A percentile compares a stretch with the other conserved stretches of the same genome.
These are phyloP conservation scores for Agonopterix subpropinquella DNA, from an alignment of 2,888 invertebrate species.

Conservation along the genomic window DNA sequence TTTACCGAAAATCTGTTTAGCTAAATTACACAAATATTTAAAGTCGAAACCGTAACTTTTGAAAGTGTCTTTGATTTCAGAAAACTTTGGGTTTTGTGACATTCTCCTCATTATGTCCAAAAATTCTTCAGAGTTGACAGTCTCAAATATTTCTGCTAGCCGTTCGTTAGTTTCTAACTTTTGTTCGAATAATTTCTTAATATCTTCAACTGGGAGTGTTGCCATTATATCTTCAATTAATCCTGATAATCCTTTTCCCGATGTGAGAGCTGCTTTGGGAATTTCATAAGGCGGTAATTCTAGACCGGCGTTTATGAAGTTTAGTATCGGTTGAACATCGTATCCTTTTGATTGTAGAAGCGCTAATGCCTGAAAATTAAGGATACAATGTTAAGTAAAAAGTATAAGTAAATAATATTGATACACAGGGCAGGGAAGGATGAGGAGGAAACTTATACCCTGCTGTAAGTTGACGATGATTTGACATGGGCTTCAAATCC, in stretches of 20 bases:
- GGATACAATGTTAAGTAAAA: no score
- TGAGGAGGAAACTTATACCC: no score
- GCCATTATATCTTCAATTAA: constrained; percentile 27
- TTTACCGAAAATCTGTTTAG: constrained; percentile 28
- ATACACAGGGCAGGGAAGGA: no score
- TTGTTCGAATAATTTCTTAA: constrained; percentile 29
- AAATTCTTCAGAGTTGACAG: constrained; percentile 32
- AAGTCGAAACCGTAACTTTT: constrained; percentile 32
- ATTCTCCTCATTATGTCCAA: constrained; percentile 29
- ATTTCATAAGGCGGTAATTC: constrained; percentile 24
- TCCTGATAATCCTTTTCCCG: constrained; percentile 22
- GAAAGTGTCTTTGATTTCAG: constrained; percentile 25
- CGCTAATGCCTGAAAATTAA: constrained; percentile 24
- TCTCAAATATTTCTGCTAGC: constrained; percentile 26
- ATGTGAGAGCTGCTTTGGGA: constrained; percentile 5
- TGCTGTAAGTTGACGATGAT: no score
- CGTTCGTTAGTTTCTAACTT: constrained; percentile 29
- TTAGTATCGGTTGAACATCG: constrained; percentile 22
- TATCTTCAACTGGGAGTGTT: constrained; percentile 27
- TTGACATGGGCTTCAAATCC: no score
- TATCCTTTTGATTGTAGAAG: constrained; percentile 33
- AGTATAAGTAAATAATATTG: no score
- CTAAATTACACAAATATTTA: constrained; percentile 23
- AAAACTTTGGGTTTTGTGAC: constrained; percentile 27
- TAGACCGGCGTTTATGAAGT: constrained; percentile 24